Evolutionary conservation across 2,797 vertebrate species (phyloP).

Genomic region (Chiloscyllium punctatum): DNA sequence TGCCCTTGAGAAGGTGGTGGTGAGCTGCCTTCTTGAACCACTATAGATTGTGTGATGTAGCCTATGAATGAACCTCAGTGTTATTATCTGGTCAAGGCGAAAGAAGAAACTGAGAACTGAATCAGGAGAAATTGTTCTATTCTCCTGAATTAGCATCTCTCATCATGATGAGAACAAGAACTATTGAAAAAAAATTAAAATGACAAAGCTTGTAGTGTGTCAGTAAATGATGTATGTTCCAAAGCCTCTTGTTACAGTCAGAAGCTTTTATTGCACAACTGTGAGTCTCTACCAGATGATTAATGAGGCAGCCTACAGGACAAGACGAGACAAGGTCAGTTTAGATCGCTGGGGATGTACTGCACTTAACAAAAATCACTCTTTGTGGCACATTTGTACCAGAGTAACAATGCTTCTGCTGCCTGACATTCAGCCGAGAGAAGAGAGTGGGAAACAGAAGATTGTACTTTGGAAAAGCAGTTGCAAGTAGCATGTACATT

Average conservation of each 20-base stretch:
- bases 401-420: background rate
- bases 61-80: background rate
- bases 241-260: background rate
- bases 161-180: background rate
- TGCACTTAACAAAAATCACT: slow-evolving; percentile 16
- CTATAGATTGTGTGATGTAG: background rate
- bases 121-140: background rate
- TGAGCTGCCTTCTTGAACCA: background rate
- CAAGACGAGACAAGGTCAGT: slow-evolving; percentile 16
- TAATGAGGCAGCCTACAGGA: slow-evolving; percentile 2
- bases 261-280: background rate
- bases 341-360: background rate
- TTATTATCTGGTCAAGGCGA: background rate
- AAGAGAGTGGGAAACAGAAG: background rate
- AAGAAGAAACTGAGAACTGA: background rate
- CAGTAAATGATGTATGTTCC: background rate
- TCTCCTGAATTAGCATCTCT: background rate
- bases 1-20: background rate
- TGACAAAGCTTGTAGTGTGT: background rate
- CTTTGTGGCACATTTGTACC: background rate
- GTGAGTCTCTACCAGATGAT: slow-evolving; percentile 18
- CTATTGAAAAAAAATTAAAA: background rate
- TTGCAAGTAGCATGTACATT: background rate
- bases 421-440: background rate
- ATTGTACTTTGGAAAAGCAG: background rate